A percentile compares a stretch with the other conserved stretches of the same genome.
Evolutionary conservation across 2,888 invertebrate species (phyloP).

Genomic region (Onchidella celtica): DNA sequence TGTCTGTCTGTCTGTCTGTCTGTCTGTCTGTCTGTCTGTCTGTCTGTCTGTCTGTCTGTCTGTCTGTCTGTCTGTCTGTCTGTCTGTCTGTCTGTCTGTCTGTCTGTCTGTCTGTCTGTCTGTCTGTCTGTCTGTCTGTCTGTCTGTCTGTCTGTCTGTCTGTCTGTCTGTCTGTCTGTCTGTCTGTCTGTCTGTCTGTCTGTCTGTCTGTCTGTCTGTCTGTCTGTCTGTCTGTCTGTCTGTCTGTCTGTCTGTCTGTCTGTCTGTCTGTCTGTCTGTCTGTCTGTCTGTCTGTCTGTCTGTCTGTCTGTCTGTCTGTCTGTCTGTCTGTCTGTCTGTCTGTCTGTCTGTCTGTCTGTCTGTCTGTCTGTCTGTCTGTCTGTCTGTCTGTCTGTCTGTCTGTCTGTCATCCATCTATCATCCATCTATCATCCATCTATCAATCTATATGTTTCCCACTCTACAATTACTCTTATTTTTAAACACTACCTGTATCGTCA

Average conservation of each 20-base stretch:
- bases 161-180: conserved; percentile 31
- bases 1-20: too few relatives aligned
- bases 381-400: conserved; percentile 33
- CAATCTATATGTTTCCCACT: too few relatives aligned
- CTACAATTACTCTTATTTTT: too few relatives aligned
- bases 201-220: conserved; percentile 35
- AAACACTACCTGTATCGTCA: too few relatives aligned
- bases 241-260: conserved; percentile 34
- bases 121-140: conserved; percentile 39
- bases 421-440: too few relatives aligned
- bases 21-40: too few relatives aligned
- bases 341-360: conserved; percentile 21
- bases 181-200: conserved; percentile 33
- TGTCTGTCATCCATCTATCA: too few relatives aligned
- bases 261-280: conserved; percentile 34
- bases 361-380: conserved; percentile 39
- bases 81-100: too few relatives aligned
- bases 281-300: conserved; percentile 34
- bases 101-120: conserved; percentile 28
- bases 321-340: conserved; percentile 30
- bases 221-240: conserved; percentile 34
- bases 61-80: too few relatives aligned
- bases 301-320: conserved; percentile 34
- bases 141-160: conserved; percentile 36
- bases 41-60: too few relatives aligned